Base-by-base conservation (phyloP, 2,797 vertebrate species). In the Alosa sapidissima region DNA sequence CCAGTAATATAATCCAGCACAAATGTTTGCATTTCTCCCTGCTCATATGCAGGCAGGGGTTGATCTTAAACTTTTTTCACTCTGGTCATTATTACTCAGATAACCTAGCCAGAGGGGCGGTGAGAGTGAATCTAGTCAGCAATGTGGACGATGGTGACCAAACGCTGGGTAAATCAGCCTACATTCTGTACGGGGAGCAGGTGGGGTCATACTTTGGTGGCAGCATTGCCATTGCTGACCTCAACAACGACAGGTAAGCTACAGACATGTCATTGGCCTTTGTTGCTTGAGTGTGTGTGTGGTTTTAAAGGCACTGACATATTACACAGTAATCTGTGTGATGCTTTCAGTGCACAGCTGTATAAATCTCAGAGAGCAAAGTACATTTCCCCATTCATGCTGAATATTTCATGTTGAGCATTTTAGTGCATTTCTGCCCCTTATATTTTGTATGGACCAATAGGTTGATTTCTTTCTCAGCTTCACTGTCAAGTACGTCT, bases 151-250 rank as follows among this genome's bases (percentile, higher is more conserved):
- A 9, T 2, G 10, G 13, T 19, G 10, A 68, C 28, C 13, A 75
- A 9, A n/a, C 1, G 58, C 16, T 75, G 68, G 13, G 1, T 0
- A 0, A 11, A 58, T 1, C 0, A 11, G 49, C 45, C 2, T 89
- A 90, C 83, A 89, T 92, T 21, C 92, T 99, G 4, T 89, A 87
- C 0, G 97, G 98, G 0, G 93, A 95, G 10, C 98, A 99, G 92
- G 95, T 95, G 3, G 98, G 98, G 54, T 97, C 97, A 2, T 98
- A 98, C 89, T 99, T 97, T 1, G 98, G 98, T 81, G 96, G 97
- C 33, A 93, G 96, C 16, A 90, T 99, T 82, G 96, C 96, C 85
- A 89, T 96, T 83, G 85, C 94, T 0, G 98, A 98, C 92, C 95
- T 99, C 89, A 94, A 99, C 91, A 97, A 92, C 0, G 96, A 99